phyloP scores from a whole-genome alignment of 2,888 invertebrate species.

The Callimorpha dominula region DNA sequence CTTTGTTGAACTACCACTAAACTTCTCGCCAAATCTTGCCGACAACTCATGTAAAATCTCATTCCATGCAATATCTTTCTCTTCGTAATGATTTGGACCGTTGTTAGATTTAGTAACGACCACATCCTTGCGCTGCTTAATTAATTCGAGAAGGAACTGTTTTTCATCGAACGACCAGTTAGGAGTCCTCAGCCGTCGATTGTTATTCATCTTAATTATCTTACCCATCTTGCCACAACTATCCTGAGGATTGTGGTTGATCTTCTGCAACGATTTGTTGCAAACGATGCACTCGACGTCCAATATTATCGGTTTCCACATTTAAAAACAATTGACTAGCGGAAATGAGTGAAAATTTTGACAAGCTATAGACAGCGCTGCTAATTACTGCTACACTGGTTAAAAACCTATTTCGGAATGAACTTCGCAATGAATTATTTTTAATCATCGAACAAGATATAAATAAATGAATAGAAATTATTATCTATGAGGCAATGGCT shows the following conservation, averaged over 20 bases:
- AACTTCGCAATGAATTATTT: conserved; percentile 46
- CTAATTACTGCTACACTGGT: conserved; percentile 48
- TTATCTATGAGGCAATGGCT: conserved; percentile 49
- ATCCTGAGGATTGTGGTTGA: conserved; percentile 71
- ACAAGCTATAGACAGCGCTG: conserved; percentile 63
- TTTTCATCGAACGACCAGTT: conserved; percentile 83
- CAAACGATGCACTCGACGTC: conserved; percentile 85
- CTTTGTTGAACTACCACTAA: conserved; percentile 75
- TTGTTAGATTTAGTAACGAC: conserved; percentile 78
- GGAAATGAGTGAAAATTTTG: conserved; percentile 58
- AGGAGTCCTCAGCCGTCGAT: conserved; percentile 76
- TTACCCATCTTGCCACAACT: conserved; percentile 74
- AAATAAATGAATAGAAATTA: conserved; percentile 45
- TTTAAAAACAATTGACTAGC: conserved; percentile 80
- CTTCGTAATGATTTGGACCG: conserved; percentile 79
- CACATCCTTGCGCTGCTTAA: conserved; percentile 76
- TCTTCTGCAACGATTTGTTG: conserved; percentile 84
- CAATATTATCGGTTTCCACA: conserved; percentile 82
- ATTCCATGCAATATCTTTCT: conserved; percentile 81
- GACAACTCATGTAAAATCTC: conserved; percentile 74
- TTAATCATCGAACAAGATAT: conserved; percentile 38
- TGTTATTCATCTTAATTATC: conserved; percentile 70
- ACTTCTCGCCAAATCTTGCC: conserved; percentile 76
- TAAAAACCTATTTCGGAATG: conserved; percentile 60
- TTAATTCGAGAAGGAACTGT: conserved; percentile 79